Evolutionary conservation across 2,888 invertebrate species (phyloP), one percentile per base, ranked within the genome.

Genomic region (Arge pagana): DNA sequence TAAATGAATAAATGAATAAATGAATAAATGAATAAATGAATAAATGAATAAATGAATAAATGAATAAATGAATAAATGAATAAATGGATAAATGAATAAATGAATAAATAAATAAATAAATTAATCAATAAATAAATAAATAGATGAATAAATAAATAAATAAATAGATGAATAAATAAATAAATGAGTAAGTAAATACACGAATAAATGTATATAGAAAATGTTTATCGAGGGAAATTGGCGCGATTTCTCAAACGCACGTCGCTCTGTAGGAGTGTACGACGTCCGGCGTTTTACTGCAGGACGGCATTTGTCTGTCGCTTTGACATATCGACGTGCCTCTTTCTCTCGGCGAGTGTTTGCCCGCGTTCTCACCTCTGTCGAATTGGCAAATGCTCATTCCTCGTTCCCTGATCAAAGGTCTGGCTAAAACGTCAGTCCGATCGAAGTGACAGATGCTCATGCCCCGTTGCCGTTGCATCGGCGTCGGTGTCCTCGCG

Each of bases 241-340:
- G n/a, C n/a, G n/a, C n/a, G n/a, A n/a, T n/a, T n/a, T n/a, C 51
- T 59, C 63, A 72, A 19, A 72, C 72, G 52, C 71, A 66, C 5
- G 72, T 72, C 10, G 72, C 70, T 45, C 71, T 70, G 54, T 72
- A 72, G 2, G 68, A 68, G n/a, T 65, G 56, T 13, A 66, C 59
- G 35, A 64, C 52, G 33, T 71, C 72, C 7, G 70, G 59, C 3
- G 67, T 67, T 51, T 70, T 71, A 51, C 71, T 72, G 54, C 68
- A 70, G 19, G 67, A 68, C 13, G 72, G 70, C 42, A 42, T 45
- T 39, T 48, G 48, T 11, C 65, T 55, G 31, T 71, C 71, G 49
- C 67, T 67, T n/a, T 70, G 67, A 33, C 68, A 68, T 37, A 68
- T 59, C 39, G 69, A 67, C 60, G 63, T 63, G 0, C 65, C 63